A percentile compares a stretch with the other conserved stretches of the same genome.
Evolutionary conservation across 1,140 invertebrate species (phyloP).

Genomic region (Gyrodactylus bullatarudis): DNA sequence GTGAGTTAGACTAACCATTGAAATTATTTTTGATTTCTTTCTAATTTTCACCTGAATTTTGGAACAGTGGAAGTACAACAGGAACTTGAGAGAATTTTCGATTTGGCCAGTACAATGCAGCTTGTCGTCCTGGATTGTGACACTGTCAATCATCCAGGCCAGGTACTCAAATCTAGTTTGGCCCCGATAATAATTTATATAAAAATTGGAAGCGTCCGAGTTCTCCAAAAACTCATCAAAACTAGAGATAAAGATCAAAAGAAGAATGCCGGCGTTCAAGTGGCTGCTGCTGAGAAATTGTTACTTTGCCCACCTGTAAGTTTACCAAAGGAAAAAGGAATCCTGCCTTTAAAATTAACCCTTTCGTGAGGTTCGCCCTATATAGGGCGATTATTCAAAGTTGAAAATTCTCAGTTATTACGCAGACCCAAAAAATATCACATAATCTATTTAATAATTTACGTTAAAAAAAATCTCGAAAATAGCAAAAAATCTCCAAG

Average conservation of each 20-base stretch:
- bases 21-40: background rate
- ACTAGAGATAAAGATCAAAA: conserved; percentile 77
- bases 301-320: conserved; percentile 3
- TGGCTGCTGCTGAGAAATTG: conserved; percentile 92
- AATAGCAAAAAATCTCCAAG: too few relatives aligned
- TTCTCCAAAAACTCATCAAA: conserved; percentile 87
- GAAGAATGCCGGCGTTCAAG: conserved; percentile 83
- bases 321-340: background rate
- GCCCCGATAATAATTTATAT: conserved; percentile 93
- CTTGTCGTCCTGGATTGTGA: conserved; percentile 95
- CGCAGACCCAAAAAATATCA: too few relatives aligned
- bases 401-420: too few relatives aligned
- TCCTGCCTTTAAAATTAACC: too few relatives aligned
- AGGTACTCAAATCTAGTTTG: conserved; percentile 84
- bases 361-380: too few relatives aligned
- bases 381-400: too few relatives aligned
- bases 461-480: too few relatives aligned
- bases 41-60: background rate
- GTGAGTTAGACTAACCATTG: background rate
- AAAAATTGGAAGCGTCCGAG: conserved; percentile 94
- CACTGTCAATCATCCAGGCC: conserved; percentile 97
- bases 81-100: conserved; percentile 96
- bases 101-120: conserved; percentile 66
- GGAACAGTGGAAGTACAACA: conserved; percentile 38
- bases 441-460: too few relatives aligned